Base-by-base conservation (phyloP, 2,888 invertebrate genomes). In the Metallyticus violacea region DNA sequence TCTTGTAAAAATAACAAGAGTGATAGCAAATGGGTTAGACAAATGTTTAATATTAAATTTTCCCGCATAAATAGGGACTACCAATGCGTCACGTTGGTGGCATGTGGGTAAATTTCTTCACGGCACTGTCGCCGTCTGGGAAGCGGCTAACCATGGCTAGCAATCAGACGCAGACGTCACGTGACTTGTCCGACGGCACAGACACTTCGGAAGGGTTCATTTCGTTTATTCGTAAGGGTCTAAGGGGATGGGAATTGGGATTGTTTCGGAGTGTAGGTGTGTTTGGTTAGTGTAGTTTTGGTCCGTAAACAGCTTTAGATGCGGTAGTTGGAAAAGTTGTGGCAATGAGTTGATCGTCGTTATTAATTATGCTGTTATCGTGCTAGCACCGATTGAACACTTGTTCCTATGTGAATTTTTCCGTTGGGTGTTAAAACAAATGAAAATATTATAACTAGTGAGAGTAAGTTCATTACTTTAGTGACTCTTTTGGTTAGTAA, bases 181-280 rank as follows among this genome's bases (percentile, higher is more conserved):
- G 87, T 87, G 87, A 87, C 87, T 62, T 81, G 80, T 80, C 81
- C 79, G 86, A 86, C 85, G 87, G 87, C 87, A 85, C 87, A 85
- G 79, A 62, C 79, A 84, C 85, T 79, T 28, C 85, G 87, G 87
- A 83, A 83, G 85, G 81, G 87, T 87, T 87, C 87, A 87, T 30
- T 87, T 85, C 25, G 7, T 85, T 40, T 40, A 3, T 30, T 77
- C 28, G 76, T 26, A 27, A 79, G 86, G 87, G 81, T n/a, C n/a
- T n/a, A n/a, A n/a, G n/a, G n/a, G n/a, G n/a, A n/a, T n/a, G n/a
- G n/a, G n/a, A n/a, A n/a, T n/a, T 30, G 85, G 85, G 40, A 40
- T 85, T 85, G 27, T 7, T 27, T 79, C 7, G 62, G 40, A 7
- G 25, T 77, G n/a, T 7, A 25, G 76, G 28, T 77, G 28, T 27